phyloP scores from a whole-genome alignment of 2,797 vertebrate species.

The Pseudochirops cupreus region DNA sequence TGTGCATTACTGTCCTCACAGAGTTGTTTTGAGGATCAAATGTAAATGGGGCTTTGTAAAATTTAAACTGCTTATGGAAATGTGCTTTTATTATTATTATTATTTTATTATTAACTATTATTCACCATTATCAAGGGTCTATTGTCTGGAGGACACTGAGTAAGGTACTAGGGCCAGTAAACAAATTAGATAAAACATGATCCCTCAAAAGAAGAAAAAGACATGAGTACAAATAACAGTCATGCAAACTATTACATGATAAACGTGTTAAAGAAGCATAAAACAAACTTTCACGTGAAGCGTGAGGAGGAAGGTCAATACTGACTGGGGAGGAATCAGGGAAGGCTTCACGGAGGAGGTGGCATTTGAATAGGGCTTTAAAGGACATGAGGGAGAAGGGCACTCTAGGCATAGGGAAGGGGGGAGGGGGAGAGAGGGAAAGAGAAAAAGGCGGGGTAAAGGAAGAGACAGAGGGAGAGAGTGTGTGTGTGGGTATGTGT shows the following conservation, averaged over 20 bases:
- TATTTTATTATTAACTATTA: not conserved
- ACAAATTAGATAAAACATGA: not conserved
- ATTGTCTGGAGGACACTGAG: not conserved
- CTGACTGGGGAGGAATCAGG: not conserved
- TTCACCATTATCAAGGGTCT: not conserved
- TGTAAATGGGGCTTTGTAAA: not conserved
- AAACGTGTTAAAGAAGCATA: not conserved
- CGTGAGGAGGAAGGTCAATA: not conserved
- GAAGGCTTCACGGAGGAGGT: not conserved
- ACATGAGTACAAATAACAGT: not conserved
- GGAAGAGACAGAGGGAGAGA: no score
- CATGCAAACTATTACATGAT: not conserved
- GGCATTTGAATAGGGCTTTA: not conserved
- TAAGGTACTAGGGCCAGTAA: not conserved
- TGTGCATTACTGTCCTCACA: not conserved
- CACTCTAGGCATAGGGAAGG: no score
- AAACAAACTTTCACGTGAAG: not conserved
- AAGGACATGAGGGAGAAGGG: not conserved
- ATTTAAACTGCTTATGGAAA: not conserved
- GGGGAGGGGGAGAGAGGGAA: no score
- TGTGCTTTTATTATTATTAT: not conserved
- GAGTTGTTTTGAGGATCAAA: not conserved
- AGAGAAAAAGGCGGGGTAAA: rapidly evolving
- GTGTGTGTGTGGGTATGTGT: no score
- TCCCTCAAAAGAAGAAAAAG: not conserved